Evolutionary conservation across 35 echinoderm and acorn worm species (phyloP).

Genomic region (Hemicentrotus pulcherrimus): DNA sequence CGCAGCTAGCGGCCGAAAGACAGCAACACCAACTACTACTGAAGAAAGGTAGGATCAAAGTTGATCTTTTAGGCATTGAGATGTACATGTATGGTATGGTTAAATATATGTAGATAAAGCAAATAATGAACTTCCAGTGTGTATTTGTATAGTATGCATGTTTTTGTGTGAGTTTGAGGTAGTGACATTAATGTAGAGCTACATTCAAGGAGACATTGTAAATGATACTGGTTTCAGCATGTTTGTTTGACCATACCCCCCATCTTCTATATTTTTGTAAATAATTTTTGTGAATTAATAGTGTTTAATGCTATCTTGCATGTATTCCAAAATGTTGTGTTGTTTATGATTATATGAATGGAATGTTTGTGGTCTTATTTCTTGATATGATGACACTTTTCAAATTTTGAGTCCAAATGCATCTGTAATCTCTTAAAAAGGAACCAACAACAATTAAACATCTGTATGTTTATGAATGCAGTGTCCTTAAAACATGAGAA

Average conservation of each 20-base stretch:
- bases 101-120: no score
- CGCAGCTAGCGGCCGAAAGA: conserved; percentile 59
- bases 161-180: background rate
- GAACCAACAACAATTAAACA: no score
- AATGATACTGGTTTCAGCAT: background rate
- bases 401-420: no score
- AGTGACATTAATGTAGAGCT: background rate
- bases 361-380: background rate
- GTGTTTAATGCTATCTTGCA: background rate
- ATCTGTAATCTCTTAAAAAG: no score
- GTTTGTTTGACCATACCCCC: background rate
- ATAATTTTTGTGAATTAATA: background rate
- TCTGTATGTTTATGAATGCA: no score
- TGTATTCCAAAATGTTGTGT: background rate
- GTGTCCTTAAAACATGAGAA: no score
- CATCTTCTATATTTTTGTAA: background rate
- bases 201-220: background rate
- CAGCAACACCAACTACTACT: conserved; percentile 40
- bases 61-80: background rate
- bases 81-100: background rate
- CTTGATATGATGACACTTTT: background rate
- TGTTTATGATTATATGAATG: background rate
- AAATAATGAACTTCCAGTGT: background rate
- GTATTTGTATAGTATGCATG: background rate
- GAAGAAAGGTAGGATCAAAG: conserved; percentile 83